Evolutionary conservation across 2,797 vertebrate genomes (phyloP).

Genomic region (Microctenopoma lineatum): DNA sequence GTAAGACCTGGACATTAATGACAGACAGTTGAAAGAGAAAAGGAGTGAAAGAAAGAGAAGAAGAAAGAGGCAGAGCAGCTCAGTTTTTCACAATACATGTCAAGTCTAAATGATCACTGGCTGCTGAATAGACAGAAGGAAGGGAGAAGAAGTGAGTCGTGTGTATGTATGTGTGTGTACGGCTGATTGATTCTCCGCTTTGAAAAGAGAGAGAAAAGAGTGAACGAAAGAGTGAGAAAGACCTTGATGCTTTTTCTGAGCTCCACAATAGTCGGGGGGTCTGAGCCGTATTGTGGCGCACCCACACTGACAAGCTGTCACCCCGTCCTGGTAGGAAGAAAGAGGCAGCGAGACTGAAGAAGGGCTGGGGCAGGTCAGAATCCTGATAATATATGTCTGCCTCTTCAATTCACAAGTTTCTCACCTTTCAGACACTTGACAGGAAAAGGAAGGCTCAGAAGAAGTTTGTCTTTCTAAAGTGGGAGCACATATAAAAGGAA

Average conservation of each 20-base stretch:
- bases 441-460: slow-evolving; percentile 31
- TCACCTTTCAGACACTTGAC: slow-evolving; percentile 56
- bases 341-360: slow-evolving; percentile 51
- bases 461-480: slow-evolving; percentile 9
- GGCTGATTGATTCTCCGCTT: slow-evolving; percentile 96
- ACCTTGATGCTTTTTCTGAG: slow-evolving; percentile 92
- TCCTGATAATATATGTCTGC: slow-evolving; percentile 70
- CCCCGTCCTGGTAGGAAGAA: slow-evolving; percentile 71
- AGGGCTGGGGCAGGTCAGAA: slow-evolving; percentile 54
- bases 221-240: slow-evolving; percentile 78
- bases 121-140: slow-evolving; percentile 92
- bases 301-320: slow-evolving; percentile 90
- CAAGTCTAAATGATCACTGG: slow-evolving; percentile 98
- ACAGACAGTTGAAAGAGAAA: slow-evolving; percentile 88
- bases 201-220: slow-evolving; percentile 86
- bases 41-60: slow-evolving; percentile 78
- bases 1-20: slow-evolving; percentile 95
- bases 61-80: slow-evolving; percentile 89
- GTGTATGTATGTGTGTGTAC: slow-evolving; percentile 65
- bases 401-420: slow-evolving; percentile 83
- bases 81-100: slow-evolving; percentile 97
- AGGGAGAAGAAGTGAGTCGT: slow-evolving; percentile 80
- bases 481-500: slow-evolving; percentile 16
- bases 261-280: slow-evolving; percentile 88
- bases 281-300: slow-evolving; percentile 88